Evolutionary conservation across 2,113 vertebrate species (phyloP), one percentile per base, ranked within the genome.

Genomic region (Diglossa brunneiventris): DNA sequence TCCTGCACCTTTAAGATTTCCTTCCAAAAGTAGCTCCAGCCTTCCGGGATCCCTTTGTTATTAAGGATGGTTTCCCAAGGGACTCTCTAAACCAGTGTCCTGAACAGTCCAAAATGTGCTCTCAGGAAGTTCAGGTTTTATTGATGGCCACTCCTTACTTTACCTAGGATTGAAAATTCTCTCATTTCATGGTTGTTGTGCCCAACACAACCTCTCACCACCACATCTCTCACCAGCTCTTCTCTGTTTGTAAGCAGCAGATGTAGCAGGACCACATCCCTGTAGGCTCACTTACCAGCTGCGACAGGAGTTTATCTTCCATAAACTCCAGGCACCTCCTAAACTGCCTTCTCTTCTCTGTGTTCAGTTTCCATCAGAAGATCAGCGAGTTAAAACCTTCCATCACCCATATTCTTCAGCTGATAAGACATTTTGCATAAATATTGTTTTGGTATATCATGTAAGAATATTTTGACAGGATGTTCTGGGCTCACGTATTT

Each of bases 401-500:
- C 39, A 47, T 61, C 21, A 79, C 12, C n/a, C 47, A 53, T 68
- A 72, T 73, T 81, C 62, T 72, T 84, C 39, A 87, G 23, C 11
- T 44, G n/a, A 79, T 92, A 91, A 89, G 56, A 81, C 76, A 82
- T 75, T 72, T 79, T 73, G 44, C 28, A 66, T 49, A 91, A 94
- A 87, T 81, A 79, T 53, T 82, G 33, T 73, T 78, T 83, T 82
- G 39, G 76, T 64, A 87, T 81, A 82, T 79, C 41, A 42, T 30
- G 46, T 58, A 82, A 91, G 53, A 39, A 69, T 39, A 66, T 92
- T 92, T 76, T 91, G 53, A 91, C 74, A 89, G 37, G 53, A n/a
- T 83, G 28, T 49, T 73, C 58, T 50, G 53, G 46, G 49, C 24
- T 94, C 10, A 31, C 82, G 23, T 27, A 61, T 68, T 59, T 91